Conservation (phyloP, 1,140 invertebrate species). For the Drosophila subobscura region DNA sequence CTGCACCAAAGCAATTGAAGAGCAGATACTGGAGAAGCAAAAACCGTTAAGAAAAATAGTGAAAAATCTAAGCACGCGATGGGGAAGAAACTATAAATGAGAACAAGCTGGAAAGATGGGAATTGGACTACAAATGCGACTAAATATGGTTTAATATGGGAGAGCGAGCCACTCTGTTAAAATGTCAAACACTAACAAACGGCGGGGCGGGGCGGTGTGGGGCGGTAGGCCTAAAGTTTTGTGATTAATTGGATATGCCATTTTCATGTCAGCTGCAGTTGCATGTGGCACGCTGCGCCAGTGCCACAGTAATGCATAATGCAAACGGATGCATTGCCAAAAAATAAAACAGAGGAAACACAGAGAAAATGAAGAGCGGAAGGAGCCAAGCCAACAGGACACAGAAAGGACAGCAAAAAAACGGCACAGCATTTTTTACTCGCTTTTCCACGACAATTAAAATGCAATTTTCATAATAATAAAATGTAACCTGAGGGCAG, state of each 20-base stretch:
- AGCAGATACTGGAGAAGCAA: no score
- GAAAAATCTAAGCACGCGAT: no score
- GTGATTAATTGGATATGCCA: slow-evolving; percentile 52
- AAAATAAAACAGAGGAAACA: slow-evolving; percentile 19
- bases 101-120: no score
- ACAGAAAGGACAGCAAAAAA: slow-evolving; percentile 26
- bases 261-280: slow-evolving; percentile 48
- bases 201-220: not conserved
- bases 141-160: no score
- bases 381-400: slow-evolving; percentile 20
- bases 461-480: slow-evolving; percentile 81
- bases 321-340: slow-evolving; percentile 46
- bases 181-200: slow-evolving; percentile 6
- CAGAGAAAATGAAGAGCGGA: slow-evolving; percentile 17
- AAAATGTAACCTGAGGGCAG: slow-evolving; percentile 43
- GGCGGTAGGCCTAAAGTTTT: not conserved
- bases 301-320: slow-evolving; percentile 52
- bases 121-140: no score
- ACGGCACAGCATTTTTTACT: slow-evolving; percentile 26
- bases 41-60: no score
- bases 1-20: no score
- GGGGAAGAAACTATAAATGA: no score
- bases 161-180: not conserved
- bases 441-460: slow-evolving; percentile 63
- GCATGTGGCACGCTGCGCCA: slow-evolving; percentile 44